phyloP scores from a whole-genome alignment of 2,888 invertebrate species.

The Pocota personata region DNA sequence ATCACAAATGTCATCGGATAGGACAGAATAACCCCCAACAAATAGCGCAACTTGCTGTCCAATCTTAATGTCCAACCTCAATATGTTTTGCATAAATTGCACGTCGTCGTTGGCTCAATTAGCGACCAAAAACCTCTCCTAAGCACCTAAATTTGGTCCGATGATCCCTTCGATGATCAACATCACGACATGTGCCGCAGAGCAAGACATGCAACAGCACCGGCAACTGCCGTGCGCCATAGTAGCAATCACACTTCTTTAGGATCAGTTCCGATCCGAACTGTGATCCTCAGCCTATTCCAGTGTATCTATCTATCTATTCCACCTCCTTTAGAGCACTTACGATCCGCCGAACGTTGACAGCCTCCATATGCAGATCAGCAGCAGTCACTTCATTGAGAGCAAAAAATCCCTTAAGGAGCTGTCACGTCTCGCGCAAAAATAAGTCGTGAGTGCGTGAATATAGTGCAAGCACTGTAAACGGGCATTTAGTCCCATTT shows the following conservation, averaged over 20 bases:
- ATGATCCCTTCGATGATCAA: slow-evolving; percentile 71
- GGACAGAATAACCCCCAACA: neutral
- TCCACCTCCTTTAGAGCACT: slow-evolving; percentile 21
- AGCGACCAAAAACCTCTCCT: slow-evolving; percentile 51
- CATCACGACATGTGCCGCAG: slow-evolving; percentile 71
- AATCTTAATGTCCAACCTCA: slow-evolving; percentile 49
- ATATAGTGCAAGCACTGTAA: slow-evolving; percentile 44
- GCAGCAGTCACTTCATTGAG: slow-evolving; percentile 1
- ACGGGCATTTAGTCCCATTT: slow-evolving; percentile 25
- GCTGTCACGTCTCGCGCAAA: slow-evolving; percentile 50
- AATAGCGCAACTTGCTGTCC: slow-evolving; percentile 47
- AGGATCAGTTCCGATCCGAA: slow-evolving; percentile 56
- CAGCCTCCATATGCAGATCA: slow-evolving; percentile 68
- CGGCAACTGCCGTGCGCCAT: neutral
- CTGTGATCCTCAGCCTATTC: slow-evolving; percentile 44
- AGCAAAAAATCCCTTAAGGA: slow-evolving; percentile 52
- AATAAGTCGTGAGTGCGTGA: slow-evolving; percentile 73
- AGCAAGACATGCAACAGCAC: neutral
- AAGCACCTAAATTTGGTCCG: slow-evolving; percentile 64
- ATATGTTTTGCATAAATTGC: slow-evolving; percentile 18
- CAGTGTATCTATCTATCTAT: slow-evolving; percentile 26
- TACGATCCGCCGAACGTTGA: slow-evolving; percentile 36
- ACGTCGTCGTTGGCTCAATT: slow-evolving; percentile 51
- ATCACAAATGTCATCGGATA: slow-evolving; percentile 20
- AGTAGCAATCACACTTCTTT: slow-evolving; percentile 54